phyloP scores from a whole-genome alignment of 64 coral and sea anemone genomes.

The Cladopsammia gracilis region DNA sequence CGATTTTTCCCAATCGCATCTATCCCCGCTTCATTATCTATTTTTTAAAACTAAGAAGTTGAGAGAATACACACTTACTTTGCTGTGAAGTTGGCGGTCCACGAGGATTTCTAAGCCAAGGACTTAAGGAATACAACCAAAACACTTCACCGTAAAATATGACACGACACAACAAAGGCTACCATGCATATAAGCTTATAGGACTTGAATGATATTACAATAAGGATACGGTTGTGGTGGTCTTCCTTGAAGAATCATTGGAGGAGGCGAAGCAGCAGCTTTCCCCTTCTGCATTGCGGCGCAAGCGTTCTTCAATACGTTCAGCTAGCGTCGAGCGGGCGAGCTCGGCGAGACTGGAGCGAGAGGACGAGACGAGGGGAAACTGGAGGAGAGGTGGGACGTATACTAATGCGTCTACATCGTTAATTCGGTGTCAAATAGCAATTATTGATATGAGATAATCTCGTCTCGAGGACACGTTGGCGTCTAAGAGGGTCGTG shows the following conservation, averaged over 20 bases:
- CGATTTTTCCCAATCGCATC: no score
- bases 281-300: constrained; percentile 97
- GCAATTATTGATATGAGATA: no score
- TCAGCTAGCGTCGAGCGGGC: constrained; percentile 27
- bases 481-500: no score
- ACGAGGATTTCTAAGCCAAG: constrained; percentile 73
- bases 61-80: constrained; percentile 78
- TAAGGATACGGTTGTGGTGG: constrained; percentile 85
- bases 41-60: neutral
- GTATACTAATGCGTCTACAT: no score
- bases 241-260: constrained; percentile 50
- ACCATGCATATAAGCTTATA: no score
- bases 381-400: no score
- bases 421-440: no score
- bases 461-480: no score
- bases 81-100: constrained; percentile 82
- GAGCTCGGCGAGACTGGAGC: no score
- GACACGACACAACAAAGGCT: no score
- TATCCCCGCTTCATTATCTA: no score
- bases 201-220: neutral
- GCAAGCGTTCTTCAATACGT: constrained; percentile 83
- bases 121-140: constrained; percentile 74
- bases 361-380: no score
- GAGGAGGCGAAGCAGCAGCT: constrained; percentile 73
- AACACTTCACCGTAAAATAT: constrained; percentile 6